phyloP scores from a whole-genome alignment of 2,888 invertebrate genomes.

The Catocala fraxini region DNA sequence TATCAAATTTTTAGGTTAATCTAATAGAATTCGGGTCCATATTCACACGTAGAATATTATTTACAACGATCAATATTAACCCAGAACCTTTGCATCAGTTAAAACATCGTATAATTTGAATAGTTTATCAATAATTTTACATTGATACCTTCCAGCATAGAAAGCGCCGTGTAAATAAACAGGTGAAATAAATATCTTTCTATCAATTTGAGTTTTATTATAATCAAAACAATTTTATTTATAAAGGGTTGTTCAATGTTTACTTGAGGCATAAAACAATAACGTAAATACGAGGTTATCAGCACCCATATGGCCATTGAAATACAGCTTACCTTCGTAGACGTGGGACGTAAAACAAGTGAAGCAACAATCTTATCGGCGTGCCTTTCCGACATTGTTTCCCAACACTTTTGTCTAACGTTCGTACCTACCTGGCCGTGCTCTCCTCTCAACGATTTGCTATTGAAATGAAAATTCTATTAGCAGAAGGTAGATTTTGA shows the following conservation, averaged over 20 bases:
- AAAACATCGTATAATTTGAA: too few species aligned
- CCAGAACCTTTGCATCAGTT: too few species aligned
- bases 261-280: slow-evolving; percentile 1
- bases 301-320: slow-evolving; percentile 21
- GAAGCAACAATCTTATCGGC: slow-evolving; percentile 41
- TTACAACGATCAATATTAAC: too few species aligned
- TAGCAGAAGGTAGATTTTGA: slow-evolving; percentile 57
- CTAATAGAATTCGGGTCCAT: too few species aligned
- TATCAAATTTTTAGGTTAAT: too few species aligned
- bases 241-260: background rate
- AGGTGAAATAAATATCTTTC: too few species aligned
- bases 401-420: slow-evolving; percentile 42
- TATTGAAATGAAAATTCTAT: slow-evolving; percentile 74
- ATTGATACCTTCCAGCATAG: too few species aligned
- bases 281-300: slow-evolving; percentile 14
- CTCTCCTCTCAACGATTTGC: slow-evolving; percentile 55
- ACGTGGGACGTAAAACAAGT: slow-evolving; percentile 37
- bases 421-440: slow-evolving; percentile 31
- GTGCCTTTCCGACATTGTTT: slow-evolving; percentile 34
- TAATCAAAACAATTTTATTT: background rate
- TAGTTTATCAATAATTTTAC: too few species aligned
- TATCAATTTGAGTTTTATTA: too few species aligned
- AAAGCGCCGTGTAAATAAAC: too few species aligned
- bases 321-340: slow-evolving; percentile 17
- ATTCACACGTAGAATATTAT: too few species aligned